These are phyloP conservation scores for Cheilosia vulpina DNA, from an alignment of 2,888 invertebrate species.

Conservation along the genomic window DNA sequence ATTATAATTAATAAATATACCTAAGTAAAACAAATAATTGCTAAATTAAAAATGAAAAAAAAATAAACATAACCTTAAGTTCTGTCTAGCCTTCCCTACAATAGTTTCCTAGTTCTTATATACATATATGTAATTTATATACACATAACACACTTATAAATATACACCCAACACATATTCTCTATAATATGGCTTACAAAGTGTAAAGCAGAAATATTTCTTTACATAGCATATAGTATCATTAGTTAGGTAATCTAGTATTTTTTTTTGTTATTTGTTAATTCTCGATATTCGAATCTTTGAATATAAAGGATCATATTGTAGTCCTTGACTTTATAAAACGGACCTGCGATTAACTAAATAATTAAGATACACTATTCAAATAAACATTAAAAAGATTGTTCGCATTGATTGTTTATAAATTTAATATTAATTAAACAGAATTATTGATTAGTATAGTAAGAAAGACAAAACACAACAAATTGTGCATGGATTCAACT, in stretches of 20 bases:
- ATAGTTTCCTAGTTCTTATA: slow-evolving; percentile 34
- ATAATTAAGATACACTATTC: slow-evolving; percentile 29
- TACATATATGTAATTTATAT: slow-evolving; percentile 47
- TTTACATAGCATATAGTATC: slow-evolving; percentile 37
- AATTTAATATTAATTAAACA: slow-evolving; percentile 10
- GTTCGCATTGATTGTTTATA: slow-evolving; percentile 51
- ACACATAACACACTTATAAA: slow-evolving; percentile 54
- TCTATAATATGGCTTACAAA: slow-evolving; percentile 46
- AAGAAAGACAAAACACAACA: slow-evolving; percentile 13
- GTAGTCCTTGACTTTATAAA: slow-evolving; percentile 3
- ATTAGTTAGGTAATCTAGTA: slow-evolving; percentile 61
- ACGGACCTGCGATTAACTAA: slow-evolving; percentile 20
- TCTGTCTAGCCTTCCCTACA: slow-evolving; percentile 53
- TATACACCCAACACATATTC: slow-evolving; percentile 31
- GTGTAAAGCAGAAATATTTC: slow-evolving; percentile 14
- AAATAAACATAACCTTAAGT: slow-evolving; percentile 33
- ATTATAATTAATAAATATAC: slow-evolving; percentile 27
- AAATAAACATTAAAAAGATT: slow-evolving; percentile 17
- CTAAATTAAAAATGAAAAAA: slow-evolving; percentile 29
- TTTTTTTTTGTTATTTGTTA: slow-evolving; percentile 20
- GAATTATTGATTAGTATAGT: slow-evolving; percentile 44
- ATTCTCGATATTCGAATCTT: slow-evolving; percentile 36
- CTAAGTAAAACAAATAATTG: slow-evolving; percentile 2
- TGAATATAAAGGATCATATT: slow-evolving; percentile 41
- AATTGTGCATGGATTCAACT: slow-evolving; percentile 40